A percentile compares a stretch with the other conserved stretches of the same genome.
phyloP scores from a whole-genome alignment of 2,888 invertebrate species.

The Emmelina monodactyla region DNA sequence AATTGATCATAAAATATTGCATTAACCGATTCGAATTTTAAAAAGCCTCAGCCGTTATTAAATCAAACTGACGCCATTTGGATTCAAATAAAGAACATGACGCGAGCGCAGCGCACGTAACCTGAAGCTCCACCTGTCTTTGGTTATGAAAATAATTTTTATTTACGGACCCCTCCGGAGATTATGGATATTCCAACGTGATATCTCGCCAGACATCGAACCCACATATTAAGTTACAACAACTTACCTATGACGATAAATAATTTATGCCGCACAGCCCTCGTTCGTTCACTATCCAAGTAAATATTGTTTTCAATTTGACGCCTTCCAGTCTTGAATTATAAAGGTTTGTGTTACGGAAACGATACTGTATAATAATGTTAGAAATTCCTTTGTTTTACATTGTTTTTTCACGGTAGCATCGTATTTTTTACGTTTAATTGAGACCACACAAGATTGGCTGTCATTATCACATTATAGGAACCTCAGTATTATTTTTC shows the following conservation, averaged over 20 bases:
- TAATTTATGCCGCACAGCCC: conserved; percentile 29
- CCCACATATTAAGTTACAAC: conserved; percentile 52
- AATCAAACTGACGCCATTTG: too few relatives aligned
- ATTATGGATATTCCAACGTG: conserved; percentile 54
- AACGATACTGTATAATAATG: conserved; percentile 5
- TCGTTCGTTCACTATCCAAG: conserved; percentile 18
- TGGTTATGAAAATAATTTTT: conserved; percentile 52
- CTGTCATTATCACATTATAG: too few relatives aligned
- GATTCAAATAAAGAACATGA: neutral
- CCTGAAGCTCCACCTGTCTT: conserved; percentile 58
- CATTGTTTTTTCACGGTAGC: too few relatives aligned
- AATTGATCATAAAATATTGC: too few relatives aligned
- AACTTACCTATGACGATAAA: conserved; percentile 40
- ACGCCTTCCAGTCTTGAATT: conserved; percentile 31
- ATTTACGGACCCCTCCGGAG: conserved; percentile 53
- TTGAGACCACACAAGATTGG: too few relatives aligned
- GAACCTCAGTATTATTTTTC: too few relatives aligned
- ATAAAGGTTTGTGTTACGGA: conserved; percentile 19
- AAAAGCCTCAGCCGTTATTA: too few relatives aligned
- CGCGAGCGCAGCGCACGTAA: conserved; percentile 31
- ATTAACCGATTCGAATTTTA: too few relatives aligned
- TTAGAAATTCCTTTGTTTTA: conserved; percentile 5
- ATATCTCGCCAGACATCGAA: conserved; percentile 41
- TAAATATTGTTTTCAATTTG: conserved; percentile 29
- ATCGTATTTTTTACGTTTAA: too few relatives aligned